phyloP scores from a whole-genome alignment of 1,140 invertebrate species.

The Ridgeia piscesae region DNA sequence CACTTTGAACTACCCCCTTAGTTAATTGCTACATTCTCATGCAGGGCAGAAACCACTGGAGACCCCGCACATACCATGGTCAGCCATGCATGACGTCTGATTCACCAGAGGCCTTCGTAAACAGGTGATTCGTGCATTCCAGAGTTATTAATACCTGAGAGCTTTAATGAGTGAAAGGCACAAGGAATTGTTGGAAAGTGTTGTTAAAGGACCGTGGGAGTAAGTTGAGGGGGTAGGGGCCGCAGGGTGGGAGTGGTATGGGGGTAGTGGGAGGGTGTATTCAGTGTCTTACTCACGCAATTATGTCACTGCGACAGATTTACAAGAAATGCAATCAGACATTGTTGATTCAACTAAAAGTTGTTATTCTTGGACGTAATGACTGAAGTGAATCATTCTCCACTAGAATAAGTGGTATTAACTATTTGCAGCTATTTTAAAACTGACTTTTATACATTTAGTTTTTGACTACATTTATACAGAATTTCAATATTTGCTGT shows the following conservation, averaged over 20 bases:
- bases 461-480: no score
- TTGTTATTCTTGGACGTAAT: neutral
- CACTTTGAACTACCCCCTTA: neutral
- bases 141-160: neutral
- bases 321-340: neutral
- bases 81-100: neutral
- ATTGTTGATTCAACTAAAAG: neutral
- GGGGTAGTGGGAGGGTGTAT: neutral
- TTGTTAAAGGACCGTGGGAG: neutral
- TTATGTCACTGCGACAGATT: neutral
- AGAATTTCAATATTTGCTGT: no score
- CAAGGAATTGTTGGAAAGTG: neutral
- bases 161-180: neutral
- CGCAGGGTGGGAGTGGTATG: neutral
- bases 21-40: neutral
- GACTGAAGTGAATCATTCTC: no score
- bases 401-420: no score
- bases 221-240: neutral
- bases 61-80: neutral
- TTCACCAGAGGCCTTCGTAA: neutral
- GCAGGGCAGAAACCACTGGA: neutral
- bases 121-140: neutral
- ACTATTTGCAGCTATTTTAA: no score
- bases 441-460: no score
- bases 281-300: neutral